phyloP scores from a whole-genome alignment of 1,140 invertebrate genomes.

The Calliphora vicina region DNA sequence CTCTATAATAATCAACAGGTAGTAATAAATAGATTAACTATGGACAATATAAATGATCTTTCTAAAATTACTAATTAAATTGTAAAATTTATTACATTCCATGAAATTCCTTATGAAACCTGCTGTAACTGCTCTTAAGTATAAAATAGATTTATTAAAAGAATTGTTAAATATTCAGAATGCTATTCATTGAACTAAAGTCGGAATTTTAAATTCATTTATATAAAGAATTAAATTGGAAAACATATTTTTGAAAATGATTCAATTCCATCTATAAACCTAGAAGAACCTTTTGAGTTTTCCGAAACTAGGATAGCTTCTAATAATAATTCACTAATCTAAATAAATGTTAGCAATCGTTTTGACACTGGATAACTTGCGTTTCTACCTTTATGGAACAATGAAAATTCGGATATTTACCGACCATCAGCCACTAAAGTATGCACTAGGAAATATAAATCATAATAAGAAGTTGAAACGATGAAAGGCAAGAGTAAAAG shows the following conservation, averaged over 20 bases:
- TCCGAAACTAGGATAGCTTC: neutral
- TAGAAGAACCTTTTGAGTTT: neutral
- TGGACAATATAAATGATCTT: neutral
- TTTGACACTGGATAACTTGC: too few species aligned
- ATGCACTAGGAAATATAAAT: conserved; percentile 34
- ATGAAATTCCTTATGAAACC: neutral
- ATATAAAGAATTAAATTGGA: neutral
- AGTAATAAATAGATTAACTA: neutral
- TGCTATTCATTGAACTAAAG: conserved; percentile 2
- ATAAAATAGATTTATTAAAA: neutral
- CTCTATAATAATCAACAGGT: neutral
- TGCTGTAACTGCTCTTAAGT: neutral
- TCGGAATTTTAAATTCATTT: neutral
- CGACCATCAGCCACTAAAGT: too few species aligned
- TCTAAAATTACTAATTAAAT: neutral
- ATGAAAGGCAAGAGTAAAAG: conserved; percentile 46
- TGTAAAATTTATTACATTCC: neutral
- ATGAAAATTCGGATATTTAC: too few species aligned
- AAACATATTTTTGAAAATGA: neutral
- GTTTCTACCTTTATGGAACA: too few species aligned
- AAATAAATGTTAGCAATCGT: neutral
- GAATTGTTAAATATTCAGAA: neutral
- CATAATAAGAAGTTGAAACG: conserved; percentile 43
- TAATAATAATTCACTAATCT: neutral
- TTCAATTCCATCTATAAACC: neutral